Evolutionary conservation across 2,888 invertebrate genomes (phyloP), one percentile per base, ranked within the genome.

Genomic region (Incurvaria masculella): DNA sequence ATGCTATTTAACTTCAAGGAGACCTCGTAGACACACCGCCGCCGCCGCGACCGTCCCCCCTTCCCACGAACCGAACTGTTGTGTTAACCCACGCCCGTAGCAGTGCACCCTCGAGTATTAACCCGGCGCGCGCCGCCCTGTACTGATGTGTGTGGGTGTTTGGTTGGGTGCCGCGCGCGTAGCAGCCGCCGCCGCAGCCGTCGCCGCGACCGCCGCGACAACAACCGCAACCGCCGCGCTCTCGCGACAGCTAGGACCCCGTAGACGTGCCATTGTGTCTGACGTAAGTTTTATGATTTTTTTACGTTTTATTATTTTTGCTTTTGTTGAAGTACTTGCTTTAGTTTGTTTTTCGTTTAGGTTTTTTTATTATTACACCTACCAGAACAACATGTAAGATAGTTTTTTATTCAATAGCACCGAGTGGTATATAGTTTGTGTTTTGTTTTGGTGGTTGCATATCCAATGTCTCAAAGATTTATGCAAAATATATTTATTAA

Each of bases 1-100:
- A 80, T 69, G 72, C 81, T 82, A 81, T 79, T 82, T 76, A 80
- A 84, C 81, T 80, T 78, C 75, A 81, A 80, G 67, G 79, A 81
- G 60, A 69, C 72, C 60, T 63, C 70, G 38, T 56, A 55, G 51
- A 49, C 43, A 42, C 41, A 17, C 19, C 38, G 4, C 38, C 19
- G n/a, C 39, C 45, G 45, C n/a, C n/a, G n/a, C n/a, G n/a, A n/a
- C n/a, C n/a, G n/a, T n/a, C n/a, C n/a, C n/a, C n/a, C n/a, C n/a
- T n/a, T n/a, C n/a, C n/a, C n/a, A n/a, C n/a, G n/a, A n/a, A n/a
- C n/a, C n/a, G n/a, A n/a, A n/a, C n/a, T n/a, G n/a, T n/a, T n/a
- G n/a, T n/a, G n/a, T n/a, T n/a, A n/a, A n/a, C n/a, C n/a, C n/a
- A n/a, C n/a, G n/a, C n/a, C n/a, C n/a, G n/a, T n/a, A n/a, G n/a